These are phyloP conservation scores for Rhyzopertha dominica DNA, from an alignment of 1,140 invertebrate genomes.

Conservation along the genomic window DNA sequence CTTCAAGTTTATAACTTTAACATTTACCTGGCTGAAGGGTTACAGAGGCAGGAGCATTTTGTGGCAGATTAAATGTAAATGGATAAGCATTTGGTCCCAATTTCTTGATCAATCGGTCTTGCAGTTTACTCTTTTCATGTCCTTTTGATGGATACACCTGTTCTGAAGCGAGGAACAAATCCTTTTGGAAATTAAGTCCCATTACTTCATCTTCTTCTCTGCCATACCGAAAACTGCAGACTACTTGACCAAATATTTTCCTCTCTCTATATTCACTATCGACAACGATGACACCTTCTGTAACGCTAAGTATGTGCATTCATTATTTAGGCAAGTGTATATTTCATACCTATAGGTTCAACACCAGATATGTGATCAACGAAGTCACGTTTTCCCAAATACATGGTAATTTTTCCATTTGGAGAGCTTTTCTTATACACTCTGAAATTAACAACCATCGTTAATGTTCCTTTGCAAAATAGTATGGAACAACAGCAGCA, in stretches of 20 bases:
- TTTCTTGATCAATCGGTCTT: slow-evolving; percentile 86
- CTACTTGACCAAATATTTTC: slow-evolving; percentile 88
- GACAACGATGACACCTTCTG: slow-evolving; percentile 90
- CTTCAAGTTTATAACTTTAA: too few relatives aligned
- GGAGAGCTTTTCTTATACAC: slow-evolving; percentile 94
- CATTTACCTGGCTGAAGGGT: slow-evolving; percentile 65
- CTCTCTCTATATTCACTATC: slow-evolving; percentile 86
- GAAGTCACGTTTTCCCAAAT: slow-evolving; percentile 94
- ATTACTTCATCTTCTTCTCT: slow-evolving; percentile 97
- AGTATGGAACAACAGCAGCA: too few relatives aligned
- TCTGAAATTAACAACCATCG: slow-evolving; percentile 84
- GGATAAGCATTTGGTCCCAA: slow-evolving; percentile 86
- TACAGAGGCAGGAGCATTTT: slow-evolving; percentile 81
- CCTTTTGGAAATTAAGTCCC: slow-evolving; percentile 96
- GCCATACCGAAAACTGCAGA: slow-evolving; percentile 97
- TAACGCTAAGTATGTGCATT: slow-evolving; percentile 8
- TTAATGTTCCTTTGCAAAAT: slow-evolving; percentile 36
- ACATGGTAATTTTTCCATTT: slow-evolving; percentile 91
- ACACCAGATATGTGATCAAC: slow-evolving; percentile 89
- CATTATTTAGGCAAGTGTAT: slow-evolving; percentile 12
- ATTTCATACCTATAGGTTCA: slow-evolving; percentile 80
- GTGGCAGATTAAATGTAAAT: slow-evolving; percentile 79
- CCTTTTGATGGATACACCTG: slow-evolving; percentile 82
- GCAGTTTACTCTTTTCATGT: slow-evolving; percentile 61
- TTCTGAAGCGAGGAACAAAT: slow-evolving; percentile 82